Base-by-base conservation (phyloP, 1,140 invertebrate genomes). In the Eurosta solidaginis region DNA sequence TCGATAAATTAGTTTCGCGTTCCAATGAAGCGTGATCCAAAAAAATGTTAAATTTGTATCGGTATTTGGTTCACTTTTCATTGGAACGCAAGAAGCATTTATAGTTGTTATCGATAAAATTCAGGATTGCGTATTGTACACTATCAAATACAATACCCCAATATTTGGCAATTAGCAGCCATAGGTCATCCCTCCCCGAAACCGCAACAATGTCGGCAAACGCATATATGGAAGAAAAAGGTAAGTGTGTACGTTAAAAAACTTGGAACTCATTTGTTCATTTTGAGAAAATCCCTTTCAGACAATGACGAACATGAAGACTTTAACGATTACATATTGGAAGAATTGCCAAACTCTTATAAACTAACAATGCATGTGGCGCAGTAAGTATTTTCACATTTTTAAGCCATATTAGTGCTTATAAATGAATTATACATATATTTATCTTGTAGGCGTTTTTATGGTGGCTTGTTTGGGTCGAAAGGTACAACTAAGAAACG, bases 381-480 rank as follows among this genome's bases (percentile, higher is more conserved):
- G 3, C 81, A 82, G 85, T 85, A n/a, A 52, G 82, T 76, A n/a
- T 6, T 63, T 9, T 4, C n/a, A 50, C 3, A 27, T 29, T 6
- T 27, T 40, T 42, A 29, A 50, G 3, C 42, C 14, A 27, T 29
- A n/a, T n/a, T n/a, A n/a, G n/a, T n/a, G n/a, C n/a, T n/a, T n/a
- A n/a, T n/a, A n/a, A n/a, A n/a, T 45, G 25, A 27, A 59, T 22
- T 29, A 52, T 33, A 20, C 27, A 29, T 49, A 14, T 45, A 7
- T 63, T 52, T 20, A 25, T 14, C 36, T 40, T 50, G 1, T 73
- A 91, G 90, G 78, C 73, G 82, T 3, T 89, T 91, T 52, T 90
- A 89, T 81, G 83, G 89, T n/a, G 89, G 89, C 76, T 89, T 95
- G n/a, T 92, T 95, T 85, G 94, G 94, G 12, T 80, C 88, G 3